phyloP scores from a whole-genome alignment of 2,888 invertebrate species.

The Hyalella azteca region DNA sequence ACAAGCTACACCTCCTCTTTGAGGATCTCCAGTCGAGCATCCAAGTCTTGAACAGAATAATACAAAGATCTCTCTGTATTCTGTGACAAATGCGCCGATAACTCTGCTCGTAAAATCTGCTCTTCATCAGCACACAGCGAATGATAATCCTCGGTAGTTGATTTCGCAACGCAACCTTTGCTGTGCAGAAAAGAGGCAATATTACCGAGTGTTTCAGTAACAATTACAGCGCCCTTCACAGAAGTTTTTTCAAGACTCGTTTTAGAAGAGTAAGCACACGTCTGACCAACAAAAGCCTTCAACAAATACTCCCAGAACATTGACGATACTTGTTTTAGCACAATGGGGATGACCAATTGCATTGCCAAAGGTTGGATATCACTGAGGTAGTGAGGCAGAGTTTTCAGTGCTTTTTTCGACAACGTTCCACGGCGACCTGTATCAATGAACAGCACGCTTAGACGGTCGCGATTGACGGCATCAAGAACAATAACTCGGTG shows the following conservation, averaged over 20 bases:
- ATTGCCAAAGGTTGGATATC: neutral
- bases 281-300: neutral
- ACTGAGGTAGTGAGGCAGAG: neutral
- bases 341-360: neutral
- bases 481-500: conserved; percentile 11
- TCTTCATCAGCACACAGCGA: neutral
- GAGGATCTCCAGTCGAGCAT: neutral
- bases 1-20: neutral
- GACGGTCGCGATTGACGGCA: neutral
- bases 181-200: neutral
- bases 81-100: neutral
- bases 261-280: neutral
- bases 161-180: neutral
- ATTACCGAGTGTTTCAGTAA: neutral
- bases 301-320: neutral
- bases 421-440: neutral
- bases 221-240: neutral
- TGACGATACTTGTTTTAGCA: neutral
- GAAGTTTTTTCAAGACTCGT: neutral
- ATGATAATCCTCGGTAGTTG: neutral
- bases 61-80: neutral
- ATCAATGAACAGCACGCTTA: neutral
- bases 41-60: neutral
- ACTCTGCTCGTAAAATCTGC: neutral
- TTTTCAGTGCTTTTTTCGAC: neutral